Conservation (phyloP, 2,888 invertebrate genomes). For the Papilio demoleus region DNA sequence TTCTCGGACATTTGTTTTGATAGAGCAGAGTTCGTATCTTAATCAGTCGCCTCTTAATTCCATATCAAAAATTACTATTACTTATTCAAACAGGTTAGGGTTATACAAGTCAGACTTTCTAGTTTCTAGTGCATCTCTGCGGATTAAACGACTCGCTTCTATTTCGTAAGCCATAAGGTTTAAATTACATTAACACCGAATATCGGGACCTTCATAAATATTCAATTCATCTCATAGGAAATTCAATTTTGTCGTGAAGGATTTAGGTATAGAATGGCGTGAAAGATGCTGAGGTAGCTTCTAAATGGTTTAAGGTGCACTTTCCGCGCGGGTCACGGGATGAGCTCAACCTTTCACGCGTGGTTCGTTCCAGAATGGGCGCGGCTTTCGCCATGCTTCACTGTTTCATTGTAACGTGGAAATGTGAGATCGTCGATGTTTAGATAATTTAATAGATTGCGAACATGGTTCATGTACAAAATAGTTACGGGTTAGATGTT, state of each 20-base stretch:
- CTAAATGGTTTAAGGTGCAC: slow-evolving; percentile 63
- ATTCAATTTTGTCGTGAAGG: slow-evolving; percentile 42
- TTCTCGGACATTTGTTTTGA: background rate
- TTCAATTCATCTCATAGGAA: slow-evolving; percentile 41
- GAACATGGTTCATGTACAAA: slow-evolving; percentile 27
- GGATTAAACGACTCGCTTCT: slow-evolving; percentile 47
- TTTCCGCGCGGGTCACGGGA: slow-evolving; percentile 79
- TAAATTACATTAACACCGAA: slow-evolving; percentile 57
- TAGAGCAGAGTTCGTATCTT: slow-evolving; percentile 2
- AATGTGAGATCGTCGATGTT: slow-evolving; percentile 50
- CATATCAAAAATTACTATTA: slow-evolving; percentile 49
- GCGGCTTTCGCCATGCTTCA: slow-evolving; percentile 53
- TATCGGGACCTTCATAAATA: slow-evolving; percentile 42
- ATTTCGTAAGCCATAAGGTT: slow-evolving; percentile 52
- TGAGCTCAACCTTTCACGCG: slow-evolving; percentile 82
- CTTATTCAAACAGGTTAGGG: slow-evolving; percentile 56
- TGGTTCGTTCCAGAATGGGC: slow-evolving; percentile 69
- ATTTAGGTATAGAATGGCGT: slow-evolving; percentile 43
- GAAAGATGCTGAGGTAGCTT: slow-evolving; percentile 41
- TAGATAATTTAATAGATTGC: slow-evolving; percentile 47
- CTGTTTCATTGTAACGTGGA: slow-evolving; percentile 55
- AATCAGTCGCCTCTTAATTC: slow-evolving; percentile 43
- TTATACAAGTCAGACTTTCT: slow-evolving; percentile 65
- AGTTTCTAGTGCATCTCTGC: slow-evolving; percentile 47
- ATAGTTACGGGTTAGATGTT: slow-evolving; percentile 4